Evolutionary conservation across 2,797 vertebrate genomes (phyloP), one percentile per base, ranked within the genome.

Genomic region (Cyprinodon diabolis): DNA sequence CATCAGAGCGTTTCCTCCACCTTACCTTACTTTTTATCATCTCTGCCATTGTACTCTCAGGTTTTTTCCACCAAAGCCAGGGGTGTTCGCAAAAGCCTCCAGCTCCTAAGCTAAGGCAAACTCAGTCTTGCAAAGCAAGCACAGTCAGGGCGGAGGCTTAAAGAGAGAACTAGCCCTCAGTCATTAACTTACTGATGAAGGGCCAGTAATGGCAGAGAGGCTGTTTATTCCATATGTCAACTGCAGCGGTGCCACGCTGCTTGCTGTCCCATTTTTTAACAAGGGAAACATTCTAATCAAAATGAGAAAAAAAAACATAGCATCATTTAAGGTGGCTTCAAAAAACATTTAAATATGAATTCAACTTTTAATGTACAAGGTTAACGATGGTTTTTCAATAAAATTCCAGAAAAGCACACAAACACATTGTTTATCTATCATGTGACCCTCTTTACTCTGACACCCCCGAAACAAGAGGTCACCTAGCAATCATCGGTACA

Each of bases 151-250:
- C 68, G 89, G 90, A 89, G 86, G 85, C 91, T 84, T 70, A 84
- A 84, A 86, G 91, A 86, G 91, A 92, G 90, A 92, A 94, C 94
- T 93, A 92, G 87, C 87, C 83, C 86, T 81, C 79, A 86, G 86
- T 90, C 90, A 91, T 93, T 94, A 94, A 95, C 93, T 93, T 94
- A 93, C 93, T 94, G 84, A 86, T 87, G 75, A 75, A 87, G 84
- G 90, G 82, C 86, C 86, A 93, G 91, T 93, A 85, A 83, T 83
- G 86, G 76, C 76, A 90, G 87, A 84, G 75, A 77, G 83, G 84
- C 85, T 87, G 86, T 93, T 93, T 90, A 91, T 83, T 72, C 85
- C 83, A 79, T 81, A 83, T 77, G 84, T 85, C 80, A 83, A 55
- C 72, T 72, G 40, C 71, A 84, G 80, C 56, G 68, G 69, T 23